These are phyloP conservation scores for Portevinia maculata DNA, from an alignment of 2,888 invertebrate genomes.

Conservation along the genomic window DNA sequence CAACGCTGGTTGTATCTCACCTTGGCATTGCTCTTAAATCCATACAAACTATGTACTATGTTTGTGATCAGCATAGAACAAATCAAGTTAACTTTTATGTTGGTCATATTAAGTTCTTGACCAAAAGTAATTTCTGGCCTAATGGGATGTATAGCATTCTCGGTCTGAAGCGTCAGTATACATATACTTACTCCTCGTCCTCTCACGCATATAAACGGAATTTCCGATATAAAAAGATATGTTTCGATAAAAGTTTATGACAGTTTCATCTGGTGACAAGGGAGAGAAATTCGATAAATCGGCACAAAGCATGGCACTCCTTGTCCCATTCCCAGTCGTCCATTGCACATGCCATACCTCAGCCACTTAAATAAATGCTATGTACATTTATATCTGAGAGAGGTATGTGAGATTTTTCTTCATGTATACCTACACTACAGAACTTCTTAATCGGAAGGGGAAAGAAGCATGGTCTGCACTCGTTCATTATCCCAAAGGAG, in stretches of 20 bases:
- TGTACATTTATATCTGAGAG: too few species aligned
- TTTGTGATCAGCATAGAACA: too few species aligned
- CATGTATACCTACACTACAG: neutral
- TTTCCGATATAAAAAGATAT: constrained; percentile 48
- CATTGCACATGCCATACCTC: constrained; percentile 3
- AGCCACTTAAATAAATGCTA: too few species aligned
- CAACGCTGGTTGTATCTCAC: too few species aligned
- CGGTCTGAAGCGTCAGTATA: constrained; percentile 41
- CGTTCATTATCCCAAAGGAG: constrained; percentile 42
- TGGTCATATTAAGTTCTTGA: constrained; percentile 69
- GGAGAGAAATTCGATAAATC: constrained; percentile 37
- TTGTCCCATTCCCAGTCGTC: neutral
- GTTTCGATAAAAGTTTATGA: constrained; percentile 64
- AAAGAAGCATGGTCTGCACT: constrained; percentile 26
- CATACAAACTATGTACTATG: too few species aligned
- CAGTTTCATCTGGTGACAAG: constrained; percentile 39
- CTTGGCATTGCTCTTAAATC: too few species aligned
- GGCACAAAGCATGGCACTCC: constrained; percentile 34
- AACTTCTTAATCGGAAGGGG: constrained; percentile 7
- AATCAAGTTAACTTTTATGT: too few species aligned
- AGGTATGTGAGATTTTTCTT: too few species aligned
- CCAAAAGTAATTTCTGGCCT: constrained; percentile 66
- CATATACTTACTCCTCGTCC: constrained; percentile 31
- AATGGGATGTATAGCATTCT: constrained; percentile 62
- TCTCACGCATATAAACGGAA: constrained; percentile 28